Evolutionary conservation across 2,888 invertebrate genomes (phyloP), one percentile per base, ranked within the genome.

Genomic region (Netelia virgata): DNA sequence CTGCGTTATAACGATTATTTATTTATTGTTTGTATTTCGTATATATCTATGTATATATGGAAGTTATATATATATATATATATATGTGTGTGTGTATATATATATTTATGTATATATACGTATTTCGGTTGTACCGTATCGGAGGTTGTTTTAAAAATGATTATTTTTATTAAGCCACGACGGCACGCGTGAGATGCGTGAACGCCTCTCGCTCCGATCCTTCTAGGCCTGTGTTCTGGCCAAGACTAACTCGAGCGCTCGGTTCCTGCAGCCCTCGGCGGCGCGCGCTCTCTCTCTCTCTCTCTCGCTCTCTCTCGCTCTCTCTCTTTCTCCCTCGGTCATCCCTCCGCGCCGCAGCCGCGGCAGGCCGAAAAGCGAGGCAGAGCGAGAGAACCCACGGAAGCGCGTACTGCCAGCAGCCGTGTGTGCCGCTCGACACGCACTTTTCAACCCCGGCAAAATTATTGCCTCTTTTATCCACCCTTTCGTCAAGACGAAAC

Each of bases 171-270:
- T 53, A 59, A 75, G 73, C 53, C 55, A 47, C 79, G 86, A 85
- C 80, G 72, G 75, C 82, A 79, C 83, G 85, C 82, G 85, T 84
- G 73, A 84, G 80, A 80, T 80, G 81, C 86, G 86, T 72, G 75
- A 70, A 82, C 78, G 82, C 68, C 69, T 72, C 82, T 84, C 75
- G 81, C 84, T 75, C 74, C 89, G 92, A 92, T 92, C 92, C 92
- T 93, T 88, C 92, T 92, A 91, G 93, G 93, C 93, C 93, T 93
- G 93, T 91, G 92, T 91, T 93, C 93, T 91, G 93, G 91, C 92
- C 93, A 90, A 93, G 93, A 93, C 93, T 93, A 92, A 90, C 92
- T 91, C 91, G 92, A 91, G 90, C 91, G 90, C 91, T 90, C 91
- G 90, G 89, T 90, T 91, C 90, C 92, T 91, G 92, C 92, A 92